Percentiles rank a stretch among this genome's conserved stretches.
Evolutionary conservation across 1,140 invertebrate species (phyloP).

Genomic region (Calosoma granatense): DNA sequence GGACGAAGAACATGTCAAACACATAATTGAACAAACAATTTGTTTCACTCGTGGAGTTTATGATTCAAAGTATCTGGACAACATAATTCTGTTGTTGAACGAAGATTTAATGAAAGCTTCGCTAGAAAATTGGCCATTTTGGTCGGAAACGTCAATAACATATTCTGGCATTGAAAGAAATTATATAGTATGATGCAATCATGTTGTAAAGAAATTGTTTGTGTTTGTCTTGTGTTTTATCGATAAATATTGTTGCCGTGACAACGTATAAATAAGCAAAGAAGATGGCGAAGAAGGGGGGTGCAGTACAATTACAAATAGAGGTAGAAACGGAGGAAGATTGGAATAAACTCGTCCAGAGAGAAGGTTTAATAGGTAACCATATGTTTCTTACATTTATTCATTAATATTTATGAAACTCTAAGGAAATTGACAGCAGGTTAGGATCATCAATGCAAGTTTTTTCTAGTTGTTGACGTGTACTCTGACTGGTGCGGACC

Average conservation of each 20-base stretch:
- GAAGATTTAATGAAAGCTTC: conserved; percentile 22
- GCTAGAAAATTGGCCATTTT: conserved; percentile 22
- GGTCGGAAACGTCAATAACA: too few species aligned
- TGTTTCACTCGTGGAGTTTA: conserved; percentile 18
- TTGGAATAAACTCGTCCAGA: conserved; percentile 68
- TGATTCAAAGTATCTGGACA: conserved; percentile 22
- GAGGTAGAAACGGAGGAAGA: conserved; percentile 81
- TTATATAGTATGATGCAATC: conserved; percentile 1
- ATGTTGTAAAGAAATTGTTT: background rate
- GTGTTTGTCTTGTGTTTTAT: too few species aligned
- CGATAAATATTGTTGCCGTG: background rate
- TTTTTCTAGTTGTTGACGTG: conserved; percentile 67
- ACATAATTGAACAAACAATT: conserved; percentile 16
- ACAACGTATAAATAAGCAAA: background rate
- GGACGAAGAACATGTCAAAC: conserved; percentile 15
- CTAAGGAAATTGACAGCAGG: too few species aligned
- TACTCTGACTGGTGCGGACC: conserved; percentile 92
- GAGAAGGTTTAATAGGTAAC: conserved; percentile 70
- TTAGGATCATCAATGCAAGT: too few species aligned
- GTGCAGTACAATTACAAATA: conserved; percentile 61
- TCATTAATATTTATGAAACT: too few species aligned
- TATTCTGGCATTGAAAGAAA: too few species aligned
- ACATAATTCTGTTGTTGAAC: conserved; percentile 22
- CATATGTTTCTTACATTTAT: conserved; percentile 13
- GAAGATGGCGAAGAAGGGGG: conserved; percentile 58